Percentiles rank a stretch among this genome's conserved stretches.
phyloP scores from a whole-genome alignment of 2,113 vertebrate genomes.

The Peromyscus maniculatus region DNA sequence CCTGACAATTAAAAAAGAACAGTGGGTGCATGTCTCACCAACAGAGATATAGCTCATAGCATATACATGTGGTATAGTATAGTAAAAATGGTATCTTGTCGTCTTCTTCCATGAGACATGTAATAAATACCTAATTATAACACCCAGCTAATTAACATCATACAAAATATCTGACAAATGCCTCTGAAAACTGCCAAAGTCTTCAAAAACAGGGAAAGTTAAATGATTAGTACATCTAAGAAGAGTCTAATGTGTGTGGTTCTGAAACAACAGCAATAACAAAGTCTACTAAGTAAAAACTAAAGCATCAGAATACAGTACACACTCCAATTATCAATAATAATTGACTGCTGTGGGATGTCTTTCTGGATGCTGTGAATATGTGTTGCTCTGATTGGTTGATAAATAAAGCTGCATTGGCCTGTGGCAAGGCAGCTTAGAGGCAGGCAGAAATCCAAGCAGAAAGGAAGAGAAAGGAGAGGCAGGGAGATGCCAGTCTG shows the following conservation, averaged over 20 bases:
- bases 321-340: neutral
- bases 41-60: no score
- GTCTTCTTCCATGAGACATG: neutral
- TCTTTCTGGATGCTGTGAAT: no score
- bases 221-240: neutral
- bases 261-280: neutral
- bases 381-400: no score
- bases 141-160: neutral
- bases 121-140: neutral
- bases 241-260: neutral
- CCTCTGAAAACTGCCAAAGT: neutral
- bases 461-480: no score
- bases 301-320: neutral
- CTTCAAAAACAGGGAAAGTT: neutral
- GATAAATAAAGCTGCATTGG: no score
- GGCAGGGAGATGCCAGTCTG: no score
- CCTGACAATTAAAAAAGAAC: neutral
- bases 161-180: neutral
- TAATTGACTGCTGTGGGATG: no score
- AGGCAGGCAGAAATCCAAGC: no score
- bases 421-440: no score
- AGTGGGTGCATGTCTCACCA: neutral
- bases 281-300: neutral
- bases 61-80: neutral
- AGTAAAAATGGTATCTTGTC: neutral